A percentile compares a stretch with the other conserved stretches of the same genome.
Evolutionary conservation across 1,140 invertebrate genomes (phyloP).

Genomic region (Varroa destructor): DNA sequence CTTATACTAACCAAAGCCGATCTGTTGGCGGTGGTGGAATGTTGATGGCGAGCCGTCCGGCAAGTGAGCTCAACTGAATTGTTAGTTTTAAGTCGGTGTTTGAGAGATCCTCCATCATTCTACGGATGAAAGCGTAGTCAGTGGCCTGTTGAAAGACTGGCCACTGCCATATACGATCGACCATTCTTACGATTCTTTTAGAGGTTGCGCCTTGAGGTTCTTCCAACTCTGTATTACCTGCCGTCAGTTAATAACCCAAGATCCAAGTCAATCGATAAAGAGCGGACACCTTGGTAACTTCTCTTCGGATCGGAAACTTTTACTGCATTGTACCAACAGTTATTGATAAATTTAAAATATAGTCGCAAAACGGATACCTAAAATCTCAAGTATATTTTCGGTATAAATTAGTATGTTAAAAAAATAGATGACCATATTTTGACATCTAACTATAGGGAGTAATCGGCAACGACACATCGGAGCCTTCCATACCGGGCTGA

Average conservation of each 20-base stretch:
- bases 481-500: not conserved
- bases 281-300: no score
- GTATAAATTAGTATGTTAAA: no score
- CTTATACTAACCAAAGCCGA: constrained; percentile 57
- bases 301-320: no score
- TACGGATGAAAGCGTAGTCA: constrained; percentile 47
- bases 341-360: no score
- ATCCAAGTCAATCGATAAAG: constrained; percentile 28
- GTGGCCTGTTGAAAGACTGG: constrained; percentile 70
- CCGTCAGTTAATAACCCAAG: not conserved
- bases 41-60: constrained; percentile 69
- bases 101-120: constrained; percentile 52
- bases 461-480: no score
- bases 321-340: no score
- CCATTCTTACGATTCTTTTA: constrained; percentile 65
- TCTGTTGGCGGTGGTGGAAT: constrained; percentile 84
- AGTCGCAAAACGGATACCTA: no score
- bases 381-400: no score
- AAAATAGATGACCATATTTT: no score
- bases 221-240: constrained; percentile 34
- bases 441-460: no score
- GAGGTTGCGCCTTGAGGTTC: constrained; percentile 28
- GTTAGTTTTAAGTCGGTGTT: constrained; percentile 78
- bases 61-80: constrained; percentile 67
- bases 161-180: constrained; percentile 75